These are phyloP conservation scores for Lochmaea capreae DNA, from an alignment of 2,888 invertebrate genomes.

Conservation along the genomic window DNA sequence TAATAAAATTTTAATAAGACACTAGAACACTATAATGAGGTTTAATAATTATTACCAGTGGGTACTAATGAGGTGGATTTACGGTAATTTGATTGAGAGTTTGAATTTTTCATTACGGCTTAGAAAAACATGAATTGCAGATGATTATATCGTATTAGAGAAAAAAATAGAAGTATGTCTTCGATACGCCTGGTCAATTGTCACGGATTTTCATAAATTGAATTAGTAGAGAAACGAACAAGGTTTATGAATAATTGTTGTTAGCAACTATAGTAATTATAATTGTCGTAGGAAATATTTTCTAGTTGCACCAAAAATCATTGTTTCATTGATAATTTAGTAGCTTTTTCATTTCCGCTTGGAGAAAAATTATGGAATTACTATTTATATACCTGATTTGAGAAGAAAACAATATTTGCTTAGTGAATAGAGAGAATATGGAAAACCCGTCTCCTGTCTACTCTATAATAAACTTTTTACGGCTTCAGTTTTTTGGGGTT, in stretches of 20 bases:
- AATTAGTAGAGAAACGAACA: background rate
- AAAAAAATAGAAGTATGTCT: constrained; percentile 13
- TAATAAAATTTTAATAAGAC: constrained; percentile 5
- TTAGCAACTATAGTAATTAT: background rate
- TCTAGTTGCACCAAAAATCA: background rate
- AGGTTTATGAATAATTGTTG: background rate
- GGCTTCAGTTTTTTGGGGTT: too few relatives aligned
- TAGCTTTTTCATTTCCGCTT: too few relatives aligned
- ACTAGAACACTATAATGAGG: background rate
- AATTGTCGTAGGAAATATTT: background rate
- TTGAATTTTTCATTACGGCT: constrained; percentile 29
- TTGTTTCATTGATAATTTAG: too few relatives aligned
- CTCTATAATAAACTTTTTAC: too few relatives aligned
- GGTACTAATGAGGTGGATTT: background rate
- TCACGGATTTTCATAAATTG: constrained; percentile 3
- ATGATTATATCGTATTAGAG: constrained; percentile 28
- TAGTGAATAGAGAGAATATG: too few relatives aligned
- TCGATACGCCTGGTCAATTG: constrained; percentile 3
- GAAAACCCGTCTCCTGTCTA: too few relatives aligned
- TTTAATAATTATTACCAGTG: background rate
- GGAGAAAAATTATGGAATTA: too few relatives aligned
- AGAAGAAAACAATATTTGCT: too few relatives aligned
- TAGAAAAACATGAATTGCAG: constrained; percentile 13
- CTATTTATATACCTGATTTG: too few relatives aligned
- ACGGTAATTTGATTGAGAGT: constrained; percentile 28